Evolutionary conservation across 1,140 invertebrate species (phyloP).

Genomic region (Trichonephila clavipes): DNA sequence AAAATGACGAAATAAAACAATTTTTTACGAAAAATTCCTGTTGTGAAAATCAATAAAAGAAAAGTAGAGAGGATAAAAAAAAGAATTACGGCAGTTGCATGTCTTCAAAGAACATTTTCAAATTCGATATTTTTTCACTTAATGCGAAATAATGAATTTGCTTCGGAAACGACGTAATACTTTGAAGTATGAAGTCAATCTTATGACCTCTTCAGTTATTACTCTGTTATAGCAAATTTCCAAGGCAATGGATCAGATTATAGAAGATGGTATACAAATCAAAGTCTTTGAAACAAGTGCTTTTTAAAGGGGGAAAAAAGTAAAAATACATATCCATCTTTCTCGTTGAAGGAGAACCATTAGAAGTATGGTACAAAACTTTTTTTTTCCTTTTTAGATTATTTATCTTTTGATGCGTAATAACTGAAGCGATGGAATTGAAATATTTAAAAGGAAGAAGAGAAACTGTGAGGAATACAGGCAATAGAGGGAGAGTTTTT

Average conservation of each 20-base stretch:
- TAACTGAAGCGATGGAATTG: slow-evolving; percentile 63
- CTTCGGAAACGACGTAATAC: neutral
- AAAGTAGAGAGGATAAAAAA: neutral
- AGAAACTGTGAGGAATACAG: neutral
- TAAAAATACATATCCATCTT: slow-evolving; percentile 44
- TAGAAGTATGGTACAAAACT: slow-evolving; percentile 38
- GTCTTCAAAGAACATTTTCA: slow-evolving; percentile 26
- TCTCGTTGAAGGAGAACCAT: slow-evolving; percentile 23
- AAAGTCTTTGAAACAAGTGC: slow-evolving; percentile 45
- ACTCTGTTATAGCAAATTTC: slow-evolving; percentile 33
- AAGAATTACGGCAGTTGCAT: neutral
- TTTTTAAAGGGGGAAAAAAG: neutral
- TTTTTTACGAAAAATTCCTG: no score
- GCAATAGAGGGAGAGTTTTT: slow-evolving; percentile 1
- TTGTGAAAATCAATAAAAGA: neutral
- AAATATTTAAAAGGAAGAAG: slow-evolving; percentile 62
- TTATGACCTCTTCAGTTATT: slow-evolving; percentile 54
- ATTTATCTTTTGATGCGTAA: slow-evolving; percentile 54
- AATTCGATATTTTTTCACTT: slow-evolving; percentile 1
- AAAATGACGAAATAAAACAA: neutral
- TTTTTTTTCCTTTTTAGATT: slow-evolving; percentile 37
- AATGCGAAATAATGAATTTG: slow-evolving; percentile 27
- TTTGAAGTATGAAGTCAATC: neutral
- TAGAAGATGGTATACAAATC: slow-evolving; percentile 50
- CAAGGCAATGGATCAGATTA: slow-evolving; percentile 15